Evolutionary conservation across 1,140 invertebrate species (phyloP), one percentile per base, ranked within the genome.

Genomic region (Nasonia giraulti): DNA sequence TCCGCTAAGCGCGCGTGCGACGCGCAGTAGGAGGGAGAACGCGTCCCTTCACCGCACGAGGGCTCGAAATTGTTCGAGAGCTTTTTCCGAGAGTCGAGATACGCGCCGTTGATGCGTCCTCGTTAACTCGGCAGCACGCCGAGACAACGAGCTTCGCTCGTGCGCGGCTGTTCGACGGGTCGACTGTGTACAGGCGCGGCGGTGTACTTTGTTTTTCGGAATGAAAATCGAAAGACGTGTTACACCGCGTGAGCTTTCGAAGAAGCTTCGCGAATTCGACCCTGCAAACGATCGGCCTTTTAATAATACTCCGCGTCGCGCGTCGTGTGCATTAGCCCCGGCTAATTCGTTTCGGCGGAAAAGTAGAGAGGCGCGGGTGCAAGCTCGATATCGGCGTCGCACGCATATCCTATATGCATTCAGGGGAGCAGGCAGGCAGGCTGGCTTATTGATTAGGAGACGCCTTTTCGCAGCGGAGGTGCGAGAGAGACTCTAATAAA

Each of bases 401-500:
- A 80, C 66, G 66, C 79, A 50, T 12, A 80, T 80, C 31, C 17
- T 68, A 27, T 27, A 27, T 27, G 33, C 20, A 68, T 40, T 68
- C 31, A 23, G 17, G 10, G 55, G 7, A 47, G 10, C 20, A 4
- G 17, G 20, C 55, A 27, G 2, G n/a, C 33, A 37, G 10, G 33
- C 33, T 2, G 33, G 50, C 17, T 81, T 81, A 81, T 81, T 55
- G 69, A 81, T 81, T 27, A 81, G 33, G 69, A 27, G 62, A 11
- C 66, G 66, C 20, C 55, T 68, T 68, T 40, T 68, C 17, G 27
- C 3, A 33, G 23, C 27, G 50, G 66, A 82, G 50, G 31, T 37
- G 47, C 12, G 31, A 80, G 66, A 44, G 55, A 50, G 77, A 76
- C 71, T 82, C 80, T 69, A 69, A 88, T 86, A 86, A 87, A 88